Base-by-base conservation (phyloP, 2,113 vertebrate species). In the Oenanthe oenanthe region DNA sequence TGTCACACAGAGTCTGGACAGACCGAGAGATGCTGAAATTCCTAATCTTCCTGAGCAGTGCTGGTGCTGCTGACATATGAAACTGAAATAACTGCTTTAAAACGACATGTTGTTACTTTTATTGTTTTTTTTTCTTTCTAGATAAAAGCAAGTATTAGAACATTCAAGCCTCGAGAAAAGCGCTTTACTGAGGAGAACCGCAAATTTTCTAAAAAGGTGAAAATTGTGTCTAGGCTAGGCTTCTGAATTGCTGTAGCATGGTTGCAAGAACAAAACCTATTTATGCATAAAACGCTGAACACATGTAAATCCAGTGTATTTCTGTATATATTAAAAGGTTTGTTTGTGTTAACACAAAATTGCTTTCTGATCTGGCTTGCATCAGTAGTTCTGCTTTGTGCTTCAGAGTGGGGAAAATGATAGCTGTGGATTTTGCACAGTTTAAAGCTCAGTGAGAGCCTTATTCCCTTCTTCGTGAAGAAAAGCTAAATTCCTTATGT, bases 161-260 rank as follows among this genome's bases (percentile, higher is more conserved):
- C 98, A 34, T 99, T 99, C 92, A 96, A 97, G 51, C 99, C 99
- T 12, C 98, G 98, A 91, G 99, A 99, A 95, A 98, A 97, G 36
- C 98, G 98, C 95, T 98, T 98, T 73, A 88, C 94, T 6, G 99
- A 99, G 93, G 99, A 99, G 66, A 98, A 97, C 82, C 96, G 97
- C 38, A 99, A 99, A 95, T 98, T 99, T 93, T 98, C 98, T 90
- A 99, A 99, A 98, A 99, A 99, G 99, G 99, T 99, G 92, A 83
- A 98, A 26, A 25, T 97, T 22, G 26, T 63, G 7, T 9, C 57
- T 34, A 16, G 43, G 61, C 57, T 72, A 19, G 83, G 47, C 36
- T 78, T 47, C 73, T 8, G 2, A 94, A 45, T 84, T 94, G 56
- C 91, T 83, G 32, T 89, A 67, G 57, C 16, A 12, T 1, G 2